phyloP scores from a whole-genome alignment of 2,797 vertebrate species.

The Smutsia gigantea region DNA sequence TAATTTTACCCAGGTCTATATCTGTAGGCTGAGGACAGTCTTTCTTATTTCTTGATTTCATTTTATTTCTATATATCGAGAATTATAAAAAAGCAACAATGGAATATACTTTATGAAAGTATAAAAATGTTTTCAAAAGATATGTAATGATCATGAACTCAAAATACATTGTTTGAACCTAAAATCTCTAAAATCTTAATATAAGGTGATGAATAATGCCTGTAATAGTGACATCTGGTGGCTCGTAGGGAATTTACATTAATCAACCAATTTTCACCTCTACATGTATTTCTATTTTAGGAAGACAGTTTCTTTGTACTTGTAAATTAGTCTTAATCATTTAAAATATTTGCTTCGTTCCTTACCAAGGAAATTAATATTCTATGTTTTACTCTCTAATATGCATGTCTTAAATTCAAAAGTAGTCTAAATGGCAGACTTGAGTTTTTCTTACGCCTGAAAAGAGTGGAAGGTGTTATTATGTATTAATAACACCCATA shows the following conservation, averaged over 20 bases:
- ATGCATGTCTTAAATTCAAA: neutral
- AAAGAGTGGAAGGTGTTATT: neutral
- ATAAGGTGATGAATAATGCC: neutral
- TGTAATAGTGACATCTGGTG: constrained; percentile 70
- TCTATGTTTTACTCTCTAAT: neutral
- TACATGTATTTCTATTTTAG: neutral
- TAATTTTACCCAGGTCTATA: neutral
- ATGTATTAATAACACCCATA: neutral
- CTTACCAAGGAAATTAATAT: constrained; percentile 15
- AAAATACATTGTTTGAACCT: neutral
- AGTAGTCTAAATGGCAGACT: neutral
- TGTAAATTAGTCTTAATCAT: neutral
- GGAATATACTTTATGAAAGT: neutral
- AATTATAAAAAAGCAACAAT: neutral
- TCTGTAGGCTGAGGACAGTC: neutral
- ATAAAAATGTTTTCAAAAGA: constrained; percentile 17
- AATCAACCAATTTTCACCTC: constrained; percentile 23
- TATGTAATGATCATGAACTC: neutral
- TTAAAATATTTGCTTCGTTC: neutral
- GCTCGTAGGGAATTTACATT: neutral
- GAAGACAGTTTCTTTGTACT: neutral
- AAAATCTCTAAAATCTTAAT: constrained; percentile 11
- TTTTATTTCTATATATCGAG: neutral
- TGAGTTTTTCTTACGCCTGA: neutral
- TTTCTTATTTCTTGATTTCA: constrained; percentile 10